phyloP scores from a whole-genome alignment of 2,888 invertebrate genomes.

The Eudemis profundana region DNA sequence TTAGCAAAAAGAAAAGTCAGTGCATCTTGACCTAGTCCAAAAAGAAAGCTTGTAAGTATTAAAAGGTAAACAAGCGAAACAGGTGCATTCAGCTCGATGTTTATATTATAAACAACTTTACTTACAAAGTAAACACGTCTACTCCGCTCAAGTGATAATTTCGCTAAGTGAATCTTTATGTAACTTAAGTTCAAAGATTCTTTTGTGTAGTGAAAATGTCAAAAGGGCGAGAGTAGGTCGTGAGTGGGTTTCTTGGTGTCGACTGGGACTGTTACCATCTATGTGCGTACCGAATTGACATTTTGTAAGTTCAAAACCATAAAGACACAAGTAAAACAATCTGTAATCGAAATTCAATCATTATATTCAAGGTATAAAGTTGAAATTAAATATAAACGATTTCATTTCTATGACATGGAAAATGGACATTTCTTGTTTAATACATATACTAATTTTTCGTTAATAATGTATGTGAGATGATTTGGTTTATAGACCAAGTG shows the following conservation, averaged over 20 bases:
- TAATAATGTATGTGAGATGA: too few species aligned
- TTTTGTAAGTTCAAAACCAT: neutral
- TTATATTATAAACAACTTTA: constrained; percentile 13
- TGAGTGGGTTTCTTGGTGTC: constrained; percentile 10
- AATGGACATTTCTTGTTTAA: too few species aligned
- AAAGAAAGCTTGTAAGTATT: neutral
- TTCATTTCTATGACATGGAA: too few species aligned
- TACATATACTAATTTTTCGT: too few species aligned
- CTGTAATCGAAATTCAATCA: too few species aligned
- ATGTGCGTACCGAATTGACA: neutral
- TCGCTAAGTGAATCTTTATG: constrained; percentile 34
- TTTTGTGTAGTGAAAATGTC: constrained; percentile 37
- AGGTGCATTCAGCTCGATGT: neutral
- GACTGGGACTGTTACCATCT: neutral
- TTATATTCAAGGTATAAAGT: too few species aligned
- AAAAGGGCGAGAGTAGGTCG: constrained; percentile 35
- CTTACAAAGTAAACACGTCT: constrained; percentile 17
- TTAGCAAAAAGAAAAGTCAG: neutral
- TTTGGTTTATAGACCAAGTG: too few species aligned
- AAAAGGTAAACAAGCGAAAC: neutral
- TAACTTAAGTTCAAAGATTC: constrained; percentile 33
- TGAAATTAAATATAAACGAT: too few species aligned
- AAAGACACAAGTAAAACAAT: neutral
- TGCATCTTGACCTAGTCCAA: neutral
- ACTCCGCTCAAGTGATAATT: constrained; percentile 34